Evolutionary conservation across 1,140 invertebrate species (phyloP).

Genomic region (Lordiphosa clarofinis): DNA sequence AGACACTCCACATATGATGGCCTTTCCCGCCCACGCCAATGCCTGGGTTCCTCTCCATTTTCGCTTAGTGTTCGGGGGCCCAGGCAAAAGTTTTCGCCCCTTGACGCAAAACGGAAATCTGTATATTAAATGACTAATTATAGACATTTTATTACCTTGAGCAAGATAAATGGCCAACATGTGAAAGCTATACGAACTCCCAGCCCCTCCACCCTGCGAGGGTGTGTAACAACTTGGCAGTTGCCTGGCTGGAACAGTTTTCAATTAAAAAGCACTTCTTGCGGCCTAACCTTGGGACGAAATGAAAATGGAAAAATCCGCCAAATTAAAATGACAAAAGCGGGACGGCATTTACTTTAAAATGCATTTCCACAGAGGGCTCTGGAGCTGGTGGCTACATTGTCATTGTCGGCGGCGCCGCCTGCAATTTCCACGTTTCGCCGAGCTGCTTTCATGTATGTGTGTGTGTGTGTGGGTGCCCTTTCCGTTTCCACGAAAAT

Average conservation of each 20-base stretch:
- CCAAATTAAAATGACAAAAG: slow-evolving; percentile 78
- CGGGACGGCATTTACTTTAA: slow-evolving; percentile 62
- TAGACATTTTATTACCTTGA: slow-evolving; percentile 78
- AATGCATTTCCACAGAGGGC: slow-evolving; percentile 56
- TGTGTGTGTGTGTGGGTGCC: slow-evolving; percentile 13
- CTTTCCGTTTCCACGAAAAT: slow-evolving; percentile 17
- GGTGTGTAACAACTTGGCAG: slow-evolving; percentile 15
- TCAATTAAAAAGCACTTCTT: slow-evolving; percentile 66
- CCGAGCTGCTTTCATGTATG: slow-evolving; percentile 44
- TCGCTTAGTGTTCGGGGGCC: slow-evolving; percentile 27
- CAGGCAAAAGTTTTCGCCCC: slow-evolving; percentile 69
- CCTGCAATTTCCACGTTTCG: slow-evolving; percentile 51
- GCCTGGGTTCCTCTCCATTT: slow-evolving; percentile 23
- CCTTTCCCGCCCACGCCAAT: slow-evolving; percentile 16
- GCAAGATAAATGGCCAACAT: slow-evolving; percentile 70
- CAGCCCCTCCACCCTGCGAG: background rate
- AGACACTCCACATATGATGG: slow-evolving; percentile 27
- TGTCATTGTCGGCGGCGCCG: slow-evolving; percentile 6
- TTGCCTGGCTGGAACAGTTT: slow-evolving; percentile 44
- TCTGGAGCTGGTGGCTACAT: background rate
- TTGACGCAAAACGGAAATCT: slow-evolving; percentile 77
- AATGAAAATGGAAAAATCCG: slow-evolving; percentile 67
- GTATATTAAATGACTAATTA: slow-evolving; percentile 79
- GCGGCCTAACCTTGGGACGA: slow-evolving; percentile 57
- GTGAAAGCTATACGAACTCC: slow-evolving; percentile 1